Evolutionary conservation across 2,888 invertebrate genomes (phyloP), one percentile per base, ranked within the genome.

Genomic region (Lathronympha strigana): DNA sequence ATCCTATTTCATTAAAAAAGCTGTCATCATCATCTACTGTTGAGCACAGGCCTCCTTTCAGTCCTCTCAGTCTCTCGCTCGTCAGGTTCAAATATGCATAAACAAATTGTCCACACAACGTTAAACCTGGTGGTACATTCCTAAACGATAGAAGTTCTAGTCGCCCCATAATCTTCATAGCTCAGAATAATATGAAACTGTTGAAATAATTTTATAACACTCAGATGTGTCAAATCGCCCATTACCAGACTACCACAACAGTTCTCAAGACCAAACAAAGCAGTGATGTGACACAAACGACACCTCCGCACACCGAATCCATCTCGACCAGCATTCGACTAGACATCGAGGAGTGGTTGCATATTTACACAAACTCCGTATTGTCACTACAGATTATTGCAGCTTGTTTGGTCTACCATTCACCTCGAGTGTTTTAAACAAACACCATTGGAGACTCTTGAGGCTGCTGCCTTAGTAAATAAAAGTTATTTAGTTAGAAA

Each of bases 341-440:
- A 21, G 61, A 72, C 73, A 67, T 70, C 64, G 62, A 72, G 69
- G 62, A 72, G 69, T 71, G 71, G 69, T 64, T 75, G 74, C 68
- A 67, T 71, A 69, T 77, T 77, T 72, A 75, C 76, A 69, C 70
- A 71, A 50, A n/a, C n/a, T 58, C 76, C 69, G 82, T 82, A 83
- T 83, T 84, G 86, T 87, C 84, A 77, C 78, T 77, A 80, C 76
- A 84, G 83, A 86, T 86, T 86, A 87, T 82, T 79, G 77, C 76
- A 80, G 80, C 82, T 75, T 84, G 78, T 87, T 87, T 86, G 84
- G 79, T 72, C 75, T 80, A 78, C 82, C 82, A 84, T 90, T 83
- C 79, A 87, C 80, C 73, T 78, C 77, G 71, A 83, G 89, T 88
- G 78, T 87, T 88, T 87, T 84, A 83, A 87, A 88, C 87, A 88